Percentiles rank a stretch among this genome's conserved stretches.
Conservation (phyloP, 1,140 invertebrate genomes). For the Lordiphosa clarofinis region DNA sequence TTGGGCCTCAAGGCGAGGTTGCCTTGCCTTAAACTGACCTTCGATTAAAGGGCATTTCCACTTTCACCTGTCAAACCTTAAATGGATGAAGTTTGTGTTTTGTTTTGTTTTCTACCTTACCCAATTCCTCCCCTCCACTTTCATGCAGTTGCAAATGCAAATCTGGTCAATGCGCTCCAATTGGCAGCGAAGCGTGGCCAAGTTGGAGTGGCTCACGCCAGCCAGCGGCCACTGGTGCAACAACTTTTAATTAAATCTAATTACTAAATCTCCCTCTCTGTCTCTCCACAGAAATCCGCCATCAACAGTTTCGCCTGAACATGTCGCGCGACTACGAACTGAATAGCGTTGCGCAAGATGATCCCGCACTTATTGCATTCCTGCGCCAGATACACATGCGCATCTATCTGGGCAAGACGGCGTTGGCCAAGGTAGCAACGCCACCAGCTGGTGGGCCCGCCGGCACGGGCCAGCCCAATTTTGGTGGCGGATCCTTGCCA, state of each 20-base stretch:
- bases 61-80: conserved; percentile 9
- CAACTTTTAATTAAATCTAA: conserved; percentile 73
- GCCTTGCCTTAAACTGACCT: conserved; percentile 12
- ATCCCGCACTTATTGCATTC: conserved; percentile 86
- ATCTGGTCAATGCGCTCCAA: conserved; percentile 66
- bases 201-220: conserved; percentile 56
- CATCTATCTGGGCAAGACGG: conserved; percentile 62
- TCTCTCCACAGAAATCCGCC: conserved; percentile 81
- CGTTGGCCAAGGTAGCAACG: conserved; percentile 28
- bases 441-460: conserved; percentile 16
- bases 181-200: conserved; percentile 50
- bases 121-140: not conserved
- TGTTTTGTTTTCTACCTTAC: conserved; percentile 23
- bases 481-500: conserved; percentile 54
- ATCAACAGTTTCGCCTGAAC: conserved; percentile 85
- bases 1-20: conserved; percentile 54
- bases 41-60: conserved; percentile 8
- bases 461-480: conserved; percentile 25
- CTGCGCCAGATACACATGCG: conserved; percentile 84
- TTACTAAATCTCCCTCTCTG: conserved; percentile 31
- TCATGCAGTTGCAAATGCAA: conserved; percentile 55
- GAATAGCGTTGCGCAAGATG: conserved; percentile 85
- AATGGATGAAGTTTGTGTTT: not conserved
- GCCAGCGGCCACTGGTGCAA: conserved; percentile 64
- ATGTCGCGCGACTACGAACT: conserved; percentile 88